Evolutionary conservation across 1,140 invertebrate genomes (phyloP).

Genomic region (Belonocnema kinseyi): DNA sequence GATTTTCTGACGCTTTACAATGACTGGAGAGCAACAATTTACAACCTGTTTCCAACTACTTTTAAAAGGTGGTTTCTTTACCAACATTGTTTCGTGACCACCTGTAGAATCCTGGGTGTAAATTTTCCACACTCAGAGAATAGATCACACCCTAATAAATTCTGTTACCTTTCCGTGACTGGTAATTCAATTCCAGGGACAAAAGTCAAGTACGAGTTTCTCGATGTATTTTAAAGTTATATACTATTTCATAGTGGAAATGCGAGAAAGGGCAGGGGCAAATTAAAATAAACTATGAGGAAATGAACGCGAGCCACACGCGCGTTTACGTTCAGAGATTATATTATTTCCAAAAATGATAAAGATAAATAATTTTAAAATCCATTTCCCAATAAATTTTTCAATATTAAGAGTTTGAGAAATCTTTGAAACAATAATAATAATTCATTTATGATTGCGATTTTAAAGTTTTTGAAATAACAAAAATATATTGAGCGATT

Average conservation of each 20-base stretch:
- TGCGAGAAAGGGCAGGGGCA: no score
- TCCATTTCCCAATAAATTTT: no score
- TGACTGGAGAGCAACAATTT: constrained; percentile 23
- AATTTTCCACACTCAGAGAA: constrained; percentile 24
- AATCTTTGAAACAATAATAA: no score
- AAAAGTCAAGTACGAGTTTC: constrained; percentile 28
- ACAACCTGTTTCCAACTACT: not conserved
- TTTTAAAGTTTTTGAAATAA: no score
- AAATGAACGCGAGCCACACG: no score
- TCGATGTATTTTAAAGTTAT: constrained; percentile 18
- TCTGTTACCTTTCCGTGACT: constrained; percentile 29
- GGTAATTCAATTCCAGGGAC: constrained; percentile 30
- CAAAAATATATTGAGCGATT: no score
- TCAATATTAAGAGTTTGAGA: no score
- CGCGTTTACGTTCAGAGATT: no score
- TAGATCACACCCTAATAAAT: constrained; percentile 27
- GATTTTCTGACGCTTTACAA: constrained; percentile 29
- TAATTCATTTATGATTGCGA: no score
- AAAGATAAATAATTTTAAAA: no score
- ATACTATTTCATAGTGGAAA: constrained; percentile 1
- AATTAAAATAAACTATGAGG: no score
- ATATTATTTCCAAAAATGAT: no score
- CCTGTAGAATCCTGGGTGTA: constrained; percentile 29
- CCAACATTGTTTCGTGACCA: constrained; percentile 30
- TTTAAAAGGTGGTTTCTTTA: constrained; percentile 13